A percentile compares a stretch with the other conserved stretches of the same genome.
Conservation (phyloP, 2,888 invertebrate species). For the Dynastes grantii region DNA sequence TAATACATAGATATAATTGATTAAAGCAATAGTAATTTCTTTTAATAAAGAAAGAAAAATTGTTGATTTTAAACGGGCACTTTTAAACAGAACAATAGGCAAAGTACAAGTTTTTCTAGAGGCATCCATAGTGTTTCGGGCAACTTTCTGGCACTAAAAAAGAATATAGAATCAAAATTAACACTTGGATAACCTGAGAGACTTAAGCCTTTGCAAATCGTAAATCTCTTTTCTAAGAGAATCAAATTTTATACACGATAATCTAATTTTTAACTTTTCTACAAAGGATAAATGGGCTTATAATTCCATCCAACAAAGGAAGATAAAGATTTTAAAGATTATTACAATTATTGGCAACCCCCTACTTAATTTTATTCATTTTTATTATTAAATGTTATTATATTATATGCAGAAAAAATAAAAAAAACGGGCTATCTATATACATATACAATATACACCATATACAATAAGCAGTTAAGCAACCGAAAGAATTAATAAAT, state of each 20-base stretch:
- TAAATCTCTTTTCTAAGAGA: too few relatives aligned
- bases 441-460: slow-evolving; percentile 17
- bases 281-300: not conserved
- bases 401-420: not conserved
- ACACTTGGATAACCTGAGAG: slow-evolving; percentile 35
- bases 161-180: slow-evolving; percentile 16
- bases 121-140: slow-evolving; percentile 45
- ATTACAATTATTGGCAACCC: not conserved
- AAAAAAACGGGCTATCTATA: slow-evolving; percentile 36
- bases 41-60: too few relatives aligned
- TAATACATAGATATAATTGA: slow-evolving; percentile 9
- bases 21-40: not conserved
- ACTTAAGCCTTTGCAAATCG: not conserved
- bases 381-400: too few relatives aligned
- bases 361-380: not conserved
- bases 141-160: slow-evolving; percentile 32
- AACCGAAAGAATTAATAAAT: not conserved
- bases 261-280: slow-evolving; percentile 5
- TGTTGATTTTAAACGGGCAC: slow-evolving; percentile 38
- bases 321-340: too few relatives aligned
- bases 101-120: slow-evolving; percentile 28
- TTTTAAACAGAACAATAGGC: not conserved
- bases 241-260: not conserved
- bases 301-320: slow-evolving; percentile 5
- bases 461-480: slow-evolving; percentile 2